Percentiles rank a stretch among this genome's conserved stretches.
phyloP scores from a whole-genome alignment of 2,113 vertebrate genomes.

The Eudyptes chrysolophus region DNA sequence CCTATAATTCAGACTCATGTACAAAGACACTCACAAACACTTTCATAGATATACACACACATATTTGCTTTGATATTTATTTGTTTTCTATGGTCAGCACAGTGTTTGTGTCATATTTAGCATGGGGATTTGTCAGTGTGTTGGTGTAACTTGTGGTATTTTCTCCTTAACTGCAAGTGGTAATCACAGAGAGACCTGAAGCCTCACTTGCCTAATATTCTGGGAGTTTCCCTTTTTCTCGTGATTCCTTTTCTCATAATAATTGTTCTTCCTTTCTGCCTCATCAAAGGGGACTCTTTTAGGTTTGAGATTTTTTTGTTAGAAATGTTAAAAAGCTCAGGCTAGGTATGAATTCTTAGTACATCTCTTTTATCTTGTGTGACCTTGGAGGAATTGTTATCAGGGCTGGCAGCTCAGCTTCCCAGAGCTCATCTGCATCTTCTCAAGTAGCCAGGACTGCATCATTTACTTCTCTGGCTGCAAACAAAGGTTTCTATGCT shows the following conservation, averaged over 20 bases:
- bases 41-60: neutral
- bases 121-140: neutral
- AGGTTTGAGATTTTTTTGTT: neutral
- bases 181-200: neutral
- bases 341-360: neutral
- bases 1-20: neutral
- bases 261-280: neutral
- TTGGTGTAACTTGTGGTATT: neutral
- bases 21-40: neutral
- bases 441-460: neutral
- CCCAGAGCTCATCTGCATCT: neutral
- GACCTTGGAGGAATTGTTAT: neutral
- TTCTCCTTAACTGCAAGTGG: neutral
- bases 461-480: neutral
- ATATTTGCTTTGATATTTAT: neutral
- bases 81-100: neutral
- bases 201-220: neutral
- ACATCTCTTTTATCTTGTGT: neutral
- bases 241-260: neutral
- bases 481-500: neutral
- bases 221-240: neutral
- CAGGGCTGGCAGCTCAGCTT: neutral
- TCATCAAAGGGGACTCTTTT: neutral
- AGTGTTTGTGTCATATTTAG: neutral
- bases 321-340: neutral